A percentile compares a stretch with the other conserved stretches of the same genome.
phyloP scores from a whole-genome alignment of 2,113 vertebrate genomes.

The Alexandromys fortis region DNA sequence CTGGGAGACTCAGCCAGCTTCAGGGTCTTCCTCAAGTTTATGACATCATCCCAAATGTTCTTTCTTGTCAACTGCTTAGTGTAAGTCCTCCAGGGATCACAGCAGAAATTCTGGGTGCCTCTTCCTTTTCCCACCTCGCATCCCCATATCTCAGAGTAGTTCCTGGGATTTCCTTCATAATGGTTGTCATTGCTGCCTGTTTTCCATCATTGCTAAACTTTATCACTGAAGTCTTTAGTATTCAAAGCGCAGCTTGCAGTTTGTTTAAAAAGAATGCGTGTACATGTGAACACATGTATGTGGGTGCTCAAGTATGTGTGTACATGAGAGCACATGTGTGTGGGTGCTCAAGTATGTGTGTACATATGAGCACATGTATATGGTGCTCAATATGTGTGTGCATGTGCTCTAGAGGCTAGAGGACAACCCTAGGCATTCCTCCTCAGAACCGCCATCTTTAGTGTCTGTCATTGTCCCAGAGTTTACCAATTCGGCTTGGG shows the following conservation, averaged over 20 bases:
- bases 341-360: not conserved
- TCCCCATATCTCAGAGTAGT: rapidly evolving
- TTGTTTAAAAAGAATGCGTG: not conserved
- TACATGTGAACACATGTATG: not conserved
- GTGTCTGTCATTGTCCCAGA: not conserved
- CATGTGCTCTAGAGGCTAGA: not conserved
- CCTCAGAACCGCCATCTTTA: not conserved
- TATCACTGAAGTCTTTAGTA: not conserved
- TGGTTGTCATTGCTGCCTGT: rapidly evolving
- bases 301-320: not conserved
- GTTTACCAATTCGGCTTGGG: not conserved
- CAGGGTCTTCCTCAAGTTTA: not conserved
- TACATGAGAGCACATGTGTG: not conserved
- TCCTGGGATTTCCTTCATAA: no score
- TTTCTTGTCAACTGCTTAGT: not conserved
- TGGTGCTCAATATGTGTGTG: not conserved
- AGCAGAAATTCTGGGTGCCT: rapidly evolving
- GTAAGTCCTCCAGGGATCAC: not conserved
- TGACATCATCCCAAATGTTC: rapidly evolving
- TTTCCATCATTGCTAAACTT: not conserved
- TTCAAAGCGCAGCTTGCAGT: not conserved
- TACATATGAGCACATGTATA: no score
- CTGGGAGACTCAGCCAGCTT: not conserved
- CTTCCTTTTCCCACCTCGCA: rapidly evolving
- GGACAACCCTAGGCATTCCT: not conserved